phyloP scores from a whole-genome alignment of 2,888 invertebrate species.

The Biston stratarius region DNA sequence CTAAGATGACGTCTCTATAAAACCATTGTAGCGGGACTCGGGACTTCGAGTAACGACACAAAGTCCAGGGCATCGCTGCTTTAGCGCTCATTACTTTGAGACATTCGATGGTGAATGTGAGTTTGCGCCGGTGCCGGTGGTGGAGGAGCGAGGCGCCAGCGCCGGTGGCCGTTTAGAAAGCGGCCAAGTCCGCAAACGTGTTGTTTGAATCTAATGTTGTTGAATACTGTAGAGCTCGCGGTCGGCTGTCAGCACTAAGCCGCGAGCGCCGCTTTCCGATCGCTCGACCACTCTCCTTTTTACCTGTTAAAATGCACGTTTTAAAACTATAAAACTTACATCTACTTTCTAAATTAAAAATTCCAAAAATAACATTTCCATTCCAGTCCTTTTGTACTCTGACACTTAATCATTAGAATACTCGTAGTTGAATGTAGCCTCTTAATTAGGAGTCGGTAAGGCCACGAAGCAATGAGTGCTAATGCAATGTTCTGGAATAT shows the following conservation, averaged over 20 bases:
- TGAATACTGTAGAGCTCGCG: conserved; percentile 55
- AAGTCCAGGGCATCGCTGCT: no score
- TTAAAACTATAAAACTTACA: no score
- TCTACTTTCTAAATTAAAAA: neutral
- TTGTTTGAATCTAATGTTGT: conserved; percentile 47
- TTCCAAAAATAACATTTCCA: neutral
- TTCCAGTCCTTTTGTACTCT: neutral
- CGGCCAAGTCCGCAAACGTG: conserved; percentile 16
- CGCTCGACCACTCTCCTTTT: neutral
- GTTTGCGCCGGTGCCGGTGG: neutral
- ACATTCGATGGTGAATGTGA: neutral
- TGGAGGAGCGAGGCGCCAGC: conserved; percentile 2
- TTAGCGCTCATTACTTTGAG: no score
- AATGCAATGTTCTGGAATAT: no score
- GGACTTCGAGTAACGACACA: no score
- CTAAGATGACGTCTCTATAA: no score
- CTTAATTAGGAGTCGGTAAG: no score
- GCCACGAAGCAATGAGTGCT: no score
- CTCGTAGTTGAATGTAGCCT: no score
- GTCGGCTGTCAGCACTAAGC: conserved; percentile 47
- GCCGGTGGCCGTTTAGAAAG: conserved; percentile 19
- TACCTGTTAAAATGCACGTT: neutral
- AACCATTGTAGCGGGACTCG: no score
- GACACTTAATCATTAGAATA: no score
- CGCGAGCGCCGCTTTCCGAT: conserved; percentile 5